Percentiles rank a stretch among this genome's conserved stretches.
Evolutionary conservation across 2,888 invertebrate genomes (phyloP).

Genomic region (Diadegma fenestrale): DNA sequence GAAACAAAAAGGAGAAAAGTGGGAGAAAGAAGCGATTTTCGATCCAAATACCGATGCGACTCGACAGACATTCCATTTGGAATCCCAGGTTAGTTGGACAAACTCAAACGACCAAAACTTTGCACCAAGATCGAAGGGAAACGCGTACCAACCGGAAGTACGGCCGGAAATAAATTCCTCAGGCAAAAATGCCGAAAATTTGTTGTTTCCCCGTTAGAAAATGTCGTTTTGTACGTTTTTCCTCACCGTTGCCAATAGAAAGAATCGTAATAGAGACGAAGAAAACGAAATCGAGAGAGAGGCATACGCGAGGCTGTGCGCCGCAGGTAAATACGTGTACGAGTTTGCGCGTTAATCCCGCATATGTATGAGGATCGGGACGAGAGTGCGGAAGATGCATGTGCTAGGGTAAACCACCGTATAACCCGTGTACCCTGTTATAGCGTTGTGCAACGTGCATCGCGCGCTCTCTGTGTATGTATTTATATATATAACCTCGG

Average conservation of each 20-base stretch:
- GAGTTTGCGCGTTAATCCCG: slow-evolving; percentile 4
- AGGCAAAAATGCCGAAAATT: background rate
- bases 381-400: slow-evolving; percentile 35
- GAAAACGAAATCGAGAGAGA: background rate
- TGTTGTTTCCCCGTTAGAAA: background rate
- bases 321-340: slow-evolving; percentile 6
- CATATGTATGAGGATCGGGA: slow-evolving; percentile 42
- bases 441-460: slow-evolving; percentile 14
- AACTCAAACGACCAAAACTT: background rate
- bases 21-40: background rate
- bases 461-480: background rate
- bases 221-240: background rate
- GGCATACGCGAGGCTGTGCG: background rate
- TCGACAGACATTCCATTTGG: background rate
- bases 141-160: background rate
- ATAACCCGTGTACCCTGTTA: slow-evolving; percentile 1
- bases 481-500: slow-evolving; percentile 19
- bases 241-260: too few species aligned
- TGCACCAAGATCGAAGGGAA: too few species aligned
- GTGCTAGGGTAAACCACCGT: slow-evolving; percentile 29
- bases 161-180: background rate
- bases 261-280: background rate
- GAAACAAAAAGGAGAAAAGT: background rate
- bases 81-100: slow-evolving; percentile 7
- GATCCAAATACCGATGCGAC: background rate